Evolutionary conservation across 2,113 vertebrate species (phyloP), one percentile per base, ranked within the genome.

Genomic region (Carassius carassius): DNA sequence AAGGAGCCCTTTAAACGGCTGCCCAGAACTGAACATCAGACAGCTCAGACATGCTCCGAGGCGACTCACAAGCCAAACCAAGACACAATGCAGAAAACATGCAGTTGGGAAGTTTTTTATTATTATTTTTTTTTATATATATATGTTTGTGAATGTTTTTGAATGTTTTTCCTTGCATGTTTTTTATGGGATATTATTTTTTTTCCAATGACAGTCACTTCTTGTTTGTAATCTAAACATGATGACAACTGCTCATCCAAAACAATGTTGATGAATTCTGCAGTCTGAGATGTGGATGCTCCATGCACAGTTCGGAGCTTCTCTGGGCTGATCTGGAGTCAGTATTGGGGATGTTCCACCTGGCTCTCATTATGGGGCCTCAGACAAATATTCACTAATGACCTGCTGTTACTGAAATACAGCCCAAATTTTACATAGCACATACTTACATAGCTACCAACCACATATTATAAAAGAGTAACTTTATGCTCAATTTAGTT

Each of bases 381-480:
- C 77, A 21, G 32, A 78, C 56, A 78, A 62, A 78, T 78, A 78
- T 62, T 78, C 75, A 77, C 75, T 77, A 77, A 77, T 77, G 75
- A 77, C 51, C 17, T 77, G 75, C 75, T 77, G 75, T 56, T 56
- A 54, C 16, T 77, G 29, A 56, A 19, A 77, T 13, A 21, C 17
- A 77, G 49, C 75, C 75, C 44, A 73, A 58, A 58, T 10, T 77
- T 32, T 56, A 56, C 75, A 77, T 32, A 77, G 74, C 49, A 54
- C 25, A 76, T 41, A 1, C 41, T 54, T 56, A 56, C 74, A 77
- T 56, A 35, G 47, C 49, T 77, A 56, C 47, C 3, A 13, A 56
- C 8, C 51, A 56, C 75, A 56, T 32, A 21, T 3, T 35, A 77
- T 77, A 77, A 77, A 35, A 77, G 1, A 35, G 21, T 73, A 11